phyloP scores from a whole-genome alignment of 1,140 invertebrate genomes.

The Bombus soroeensis region DNA sequence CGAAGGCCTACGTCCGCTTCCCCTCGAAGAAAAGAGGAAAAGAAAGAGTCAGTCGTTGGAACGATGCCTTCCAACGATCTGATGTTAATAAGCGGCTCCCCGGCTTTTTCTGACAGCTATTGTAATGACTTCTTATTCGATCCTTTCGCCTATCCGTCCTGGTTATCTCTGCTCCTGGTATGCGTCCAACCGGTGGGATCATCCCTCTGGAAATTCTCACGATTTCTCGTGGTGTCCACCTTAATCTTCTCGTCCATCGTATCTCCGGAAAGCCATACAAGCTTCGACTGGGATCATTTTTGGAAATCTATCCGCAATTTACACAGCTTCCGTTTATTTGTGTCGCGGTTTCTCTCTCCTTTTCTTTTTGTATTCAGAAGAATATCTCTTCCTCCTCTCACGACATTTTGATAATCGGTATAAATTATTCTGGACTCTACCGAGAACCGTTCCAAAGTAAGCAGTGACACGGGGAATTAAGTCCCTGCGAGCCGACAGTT shows the following conservation, averaged over 20 bases:
- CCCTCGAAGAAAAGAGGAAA: neutral
- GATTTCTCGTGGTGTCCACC: neutral
- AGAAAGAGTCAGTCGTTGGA: neutral
- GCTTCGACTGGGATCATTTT: neutral
- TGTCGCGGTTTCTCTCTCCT: no score
- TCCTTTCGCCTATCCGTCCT: neutral
- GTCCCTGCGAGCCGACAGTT: neutral
- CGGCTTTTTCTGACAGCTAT: slow-evolving; percentile 35
- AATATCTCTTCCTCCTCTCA: neutral
- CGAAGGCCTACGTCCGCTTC: neutral
- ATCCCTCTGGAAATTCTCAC: slow-evolving; percentile 35
- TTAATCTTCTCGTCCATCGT: slow-evolving; percentile 6
- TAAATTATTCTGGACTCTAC: neutral
- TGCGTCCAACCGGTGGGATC: neutral
- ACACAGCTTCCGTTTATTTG: no score
- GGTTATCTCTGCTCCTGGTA: slow-evolving; percentile 36
- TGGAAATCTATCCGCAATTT: no score
- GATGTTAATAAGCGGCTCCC: slow-evolving; percentile 43
- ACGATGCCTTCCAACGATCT: slow-evolving; percentile 1
- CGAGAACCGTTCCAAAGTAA: neutral
- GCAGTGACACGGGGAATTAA: slow-evolving; percentile 1
- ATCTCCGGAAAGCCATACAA: neutral
- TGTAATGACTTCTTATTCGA: slow-evolving; percentile 27
- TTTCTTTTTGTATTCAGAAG: neutral
- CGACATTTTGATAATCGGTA: neutral